Evolutionary conservation across 2,797 vertebrate species (phyloP).

Genomic region (Diglossa cyanea): DNA sequence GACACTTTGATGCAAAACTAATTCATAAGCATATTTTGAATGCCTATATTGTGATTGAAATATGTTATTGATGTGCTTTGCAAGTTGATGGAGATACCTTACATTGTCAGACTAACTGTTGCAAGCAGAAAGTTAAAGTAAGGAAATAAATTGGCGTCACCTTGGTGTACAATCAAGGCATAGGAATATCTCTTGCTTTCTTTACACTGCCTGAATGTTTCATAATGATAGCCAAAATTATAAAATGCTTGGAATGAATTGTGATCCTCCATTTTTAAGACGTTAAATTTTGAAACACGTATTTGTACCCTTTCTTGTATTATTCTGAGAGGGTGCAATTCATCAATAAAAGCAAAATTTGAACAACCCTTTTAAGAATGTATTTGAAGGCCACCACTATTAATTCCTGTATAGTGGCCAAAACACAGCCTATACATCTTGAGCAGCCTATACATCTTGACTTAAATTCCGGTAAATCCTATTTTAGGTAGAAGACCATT

Average conservation of each 20-base stretch:
- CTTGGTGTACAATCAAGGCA: neutral
- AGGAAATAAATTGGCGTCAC: neutral
- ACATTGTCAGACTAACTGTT: neutral
- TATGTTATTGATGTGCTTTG: neutral
- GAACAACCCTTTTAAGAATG: neutral
- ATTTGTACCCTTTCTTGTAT: neutral
- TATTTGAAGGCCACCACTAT: neutral
- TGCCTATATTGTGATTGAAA: neutral
- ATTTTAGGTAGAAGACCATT: constrained; percentile 14
- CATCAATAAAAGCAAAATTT: neutral
- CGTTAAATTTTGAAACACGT: neutral
- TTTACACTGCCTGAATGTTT: neutral
- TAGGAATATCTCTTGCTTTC: neutral
- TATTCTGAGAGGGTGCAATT: neutral
- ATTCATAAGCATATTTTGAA: neutral
- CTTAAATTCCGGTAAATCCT: neutral
- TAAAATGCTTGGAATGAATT: neutral
- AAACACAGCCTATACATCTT: neutral
- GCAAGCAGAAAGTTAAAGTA: neutral
- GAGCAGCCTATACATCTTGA: too few species aligned
- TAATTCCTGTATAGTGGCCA: neutral
- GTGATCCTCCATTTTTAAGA: neutral
- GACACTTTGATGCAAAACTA: neutral
- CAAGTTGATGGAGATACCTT: neutral
- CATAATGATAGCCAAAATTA: neutral